phyloP scores from a whole-genome alignment of 2,888 invertebrate genomes.

The Chrysodeixis includens region DNA sequence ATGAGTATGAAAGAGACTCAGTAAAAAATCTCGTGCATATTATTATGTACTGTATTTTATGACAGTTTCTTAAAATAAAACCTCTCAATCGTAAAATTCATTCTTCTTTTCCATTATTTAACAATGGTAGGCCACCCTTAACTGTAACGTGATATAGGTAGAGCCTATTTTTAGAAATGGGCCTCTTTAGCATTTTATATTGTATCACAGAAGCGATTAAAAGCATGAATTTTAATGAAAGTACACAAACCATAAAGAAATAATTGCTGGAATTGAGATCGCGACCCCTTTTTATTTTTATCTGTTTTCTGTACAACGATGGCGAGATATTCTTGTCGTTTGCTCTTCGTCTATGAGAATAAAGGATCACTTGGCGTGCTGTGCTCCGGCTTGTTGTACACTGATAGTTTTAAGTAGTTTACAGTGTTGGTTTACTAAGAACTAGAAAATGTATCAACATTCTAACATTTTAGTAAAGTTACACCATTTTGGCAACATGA shows the following conservation, averaged over 20 bases:
- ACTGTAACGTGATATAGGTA: not conserved
- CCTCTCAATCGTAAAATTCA: not conserved
- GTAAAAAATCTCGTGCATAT: too few relatives aligned
- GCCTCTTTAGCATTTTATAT: not conserved
- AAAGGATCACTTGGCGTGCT: constrained; percentile 1
- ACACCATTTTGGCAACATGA: too few relatives aligned
- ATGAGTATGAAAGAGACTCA: too few relatives aligned
- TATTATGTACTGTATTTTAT: too few relatives aligned
- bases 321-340: not conserved
- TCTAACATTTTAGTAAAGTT: not conserved
- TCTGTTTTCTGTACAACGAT: not conserved
- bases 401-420: constrained; percentile 4
- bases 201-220: not conserved
- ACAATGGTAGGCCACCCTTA: not conserved
- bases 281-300: constrained; percentile 3
- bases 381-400: not conserved
- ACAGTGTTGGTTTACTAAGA: constrained; percentile 1
- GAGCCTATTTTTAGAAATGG: not conserved
- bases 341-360: not conserved
- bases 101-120: not conserved
- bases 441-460: not conserved
- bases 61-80: not conserved
- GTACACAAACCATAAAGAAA: constrained; percentile 4
- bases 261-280: constrained; percentile 1
- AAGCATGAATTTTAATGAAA: not conserved